Base-by-base conservation (phyloP, 2,888 invertebrate genomes). In the Ormyrus thymus region DNA sequence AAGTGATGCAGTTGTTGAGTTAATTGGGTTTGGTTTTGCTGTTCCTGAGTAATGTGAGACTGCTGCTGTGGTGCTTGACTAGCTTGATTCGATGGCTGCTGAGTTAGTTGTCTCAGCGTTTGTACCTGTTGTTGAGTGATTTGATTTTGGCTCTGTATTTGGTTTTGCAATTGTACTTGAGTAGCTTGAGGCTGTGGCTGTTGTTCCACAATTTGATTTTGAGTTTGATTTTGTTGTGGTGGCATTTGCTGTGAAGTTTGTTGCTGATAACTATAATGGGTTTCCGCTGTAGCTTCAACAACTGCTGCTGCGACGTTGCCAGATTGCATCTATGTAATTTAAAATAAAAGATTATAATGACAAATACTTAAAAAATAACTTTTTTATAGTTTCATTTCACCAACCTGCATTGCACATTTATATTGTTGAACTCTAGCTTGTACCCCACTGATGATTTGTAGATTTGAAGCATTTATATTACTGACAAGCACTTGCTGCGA, bases 341-440 rank as follows among this genome's bases (percentile, higher is more conserved):
- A 72, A 77, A 71, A 56, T 8, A 13, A 77, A 81, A 68, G 61
- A 51, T 50, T n/a, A 61, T 51, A 48, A n/a, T 70, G 45, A 11
- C 6, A 50, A 61, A 55, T 75, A 65, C 5, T 10, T 58, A 43
- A 6, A 46, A 51, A 51, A 58, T 55, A 48, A 59, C 29, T 29
- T 29, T 29, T 29, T 59, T 56, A 46, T 13, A 55, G 61, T 50
- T 43, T 56, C 53, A 43, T 68, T 65, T 51, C 8, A 83, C 86
- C 56, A 81, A 91, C 90, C 90, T 90, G 90, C 89, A 90, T 89
- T 78, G 90, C 90, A 86, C 90, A 90, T 86, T 91, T 91, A 83
- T 90, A 90, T 81, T 91, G 90, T 81, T 90, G 90, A 56, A 90
- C 90, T 78, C 90, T 86, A 7, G 90, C 88, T 80, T 89, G 89